Evolutionary conservation across 2,113 vertebrate genomes (phyloP).

Genomic region (Corydoras sp.): DNA sequence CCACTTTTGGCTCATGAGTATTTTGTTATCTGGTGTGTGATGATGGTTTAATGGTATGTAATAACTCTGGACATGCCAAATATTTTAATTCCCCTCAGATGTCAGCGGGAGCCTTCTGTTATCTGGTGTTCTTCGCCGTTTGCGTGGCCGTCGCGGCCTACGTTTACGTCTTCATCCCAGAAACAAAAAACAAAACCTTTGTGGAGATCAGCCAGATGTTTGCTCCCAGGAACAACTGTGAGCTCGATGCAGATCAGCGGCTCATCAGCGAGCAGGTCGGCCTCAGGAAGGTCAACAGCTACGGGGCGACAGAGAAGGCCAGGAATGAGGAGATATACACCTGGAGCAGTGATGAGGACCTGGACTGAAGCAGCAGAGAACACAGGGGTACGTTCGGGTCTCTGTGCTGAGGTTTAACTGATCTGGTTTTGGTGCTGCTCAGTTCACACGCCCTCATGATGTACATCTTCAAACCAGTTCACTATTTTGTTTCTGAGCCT

Average conservation of each 20-base stretch:
- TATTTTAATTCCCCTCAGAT: conserved; percentile 54
- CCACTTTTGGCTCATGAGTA: no score
- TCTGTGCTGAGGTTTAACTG: conserved; percentile 13
- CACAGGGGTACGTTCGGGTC: conserved; percentile 24
- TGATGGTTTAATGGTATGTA: no score
- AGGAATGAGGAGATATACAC: conserved; percentile 1
- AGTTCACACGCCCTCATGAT: neutral
- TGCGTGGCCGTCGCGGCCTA: conserved; percentile 74
- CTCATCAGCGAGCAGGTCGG: conserved; percentile 43
- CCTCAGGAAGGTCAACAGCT: conserved; percentile 63
- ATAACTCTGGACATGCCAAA: neutral
- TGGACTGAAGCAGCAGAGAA: neutral
- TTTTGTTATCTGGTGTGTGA: no score
- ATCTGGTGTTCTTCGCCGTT: conserved; percentile 76
- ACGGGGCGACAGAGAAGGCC: conserved; percentile 54
- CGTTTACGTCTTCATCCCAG: conserved; percentile 72
- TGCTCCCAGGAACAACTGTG: conserved; percentile 44
- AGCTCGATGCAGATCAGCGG: conserved; percentile 40
- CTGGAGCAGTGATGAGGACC: conserved; percentile 15
- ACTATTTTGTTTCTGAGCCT: no score
- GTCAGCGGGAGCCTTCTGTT: conserved; percentile 75
- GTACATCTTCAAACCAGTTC: no score
- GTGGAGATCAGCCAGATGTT: conserved; percentile 85
- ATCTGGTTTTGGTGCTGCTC: neutral
- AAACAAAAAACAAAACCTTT: conserved; percentile 87